phyloP scores from a whole-genome alignment of 2,113 vertebrate genomes.

The Alligator sinensis region DNA sequence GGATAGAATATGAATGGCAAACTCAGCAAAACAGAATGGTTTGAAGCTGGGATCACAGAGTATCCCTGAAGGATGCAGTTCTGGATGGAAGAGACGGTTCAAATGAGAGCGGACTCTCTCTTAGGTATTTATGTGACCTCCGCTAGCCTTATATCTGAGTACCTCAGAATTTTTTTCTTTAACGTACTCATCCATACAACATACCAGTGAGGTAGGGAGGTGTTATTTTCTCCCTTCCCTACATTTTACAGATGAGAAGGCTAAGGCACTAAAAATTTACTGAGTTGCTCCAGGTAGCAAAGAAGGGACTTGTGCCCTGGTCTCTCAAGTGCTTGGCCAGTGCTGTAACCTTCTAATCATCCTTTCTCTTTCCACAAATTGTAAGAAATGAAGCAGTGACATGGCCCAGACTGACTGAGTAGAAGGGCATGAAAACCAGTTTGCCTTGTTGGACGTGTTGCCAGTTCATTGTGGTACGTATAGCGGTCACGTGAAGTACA shows the following conservation, averaged over 20 bases:
- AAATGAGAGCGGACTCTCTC: not conserved
- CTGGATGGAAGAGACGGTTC: not conserved
- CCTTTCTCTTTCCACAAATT: not conserved
- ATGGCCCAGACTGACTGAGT: not conserved
- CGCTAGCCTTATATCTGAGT: not conserved
- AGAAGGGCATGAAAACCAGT: not conserved
- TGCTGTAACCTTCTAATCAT: not conserved
- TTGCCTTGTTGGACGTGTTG: not conserved
- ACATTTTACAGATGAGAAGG: not conserved
- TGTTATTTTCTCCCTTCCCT: not conserved
- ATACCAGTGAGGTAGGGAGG: not conserved
- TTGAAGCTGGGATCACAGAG: not conserved
- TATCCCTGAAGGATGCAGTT: not conserved
- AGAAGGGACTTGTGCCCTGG: not conserved
- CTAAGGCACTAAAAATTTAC: not conserved
- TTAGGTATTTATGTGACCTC: not conserved
- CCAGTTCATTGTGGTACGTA: not conserved
- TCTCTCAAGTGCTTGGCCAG: not conserved
- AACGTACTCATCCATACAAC: not conserved
- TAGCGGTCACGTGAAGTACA: fast-evolving
- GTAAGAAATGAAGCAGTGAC: not conserved
- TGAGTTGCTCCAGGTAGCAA: fast-evolving
- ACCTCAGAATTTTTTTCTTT: not conserved
- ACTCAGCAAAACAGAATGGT: not conserved
- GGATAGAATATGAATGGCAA: not conserved